A percentile compares a stretch with the other conserved stretches of the same genome.
Evolutionary conservation across 2,113 vertebrate species (phyloP).

Genomic region (Xenotilapia flavipinnis): DNA sequence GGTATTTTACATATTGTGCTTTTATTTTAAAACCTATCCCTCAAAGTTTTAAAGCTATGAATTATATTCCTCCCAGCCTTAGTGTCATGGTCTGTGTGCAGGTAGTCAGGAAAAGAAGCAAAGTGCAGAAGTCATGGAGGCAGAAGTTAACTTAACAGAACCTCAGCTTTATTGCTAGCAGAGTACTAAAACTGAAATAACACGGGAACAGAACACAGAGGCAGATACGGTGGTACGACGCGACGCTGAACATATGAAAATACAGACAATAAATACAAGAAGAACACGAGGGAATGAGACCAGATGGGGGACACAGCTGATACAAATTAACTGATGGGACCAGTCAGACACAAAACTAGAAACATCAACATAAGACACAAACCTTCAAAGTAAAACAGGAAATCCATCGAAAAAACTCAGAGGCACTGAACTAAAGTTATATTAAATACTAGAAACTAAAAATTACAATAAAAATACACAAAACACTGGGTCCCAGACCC

Average conservation of each 20-base stretch:
- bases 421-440: not conserved
- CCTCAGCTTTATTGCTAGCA: not conserved
- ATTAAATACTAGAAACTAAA: not conserved
- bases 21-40: not conserved
- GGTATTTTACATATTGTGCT: not conserved
- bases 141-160: not conserved
- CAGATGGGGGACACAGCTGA: not conserved
- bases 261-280: not conserved
- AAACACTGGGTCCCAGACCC: not conserved
- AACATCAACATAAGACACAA: not conserved
- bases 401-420: not conserved
- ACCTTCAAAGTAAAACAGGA: not conserved
- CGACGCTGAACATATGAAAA: not conserved
- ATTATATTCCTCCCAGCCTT: not conserved
- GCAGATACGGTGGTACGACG: fast-evolving
- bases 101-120: not conserved
- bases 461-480: not conserved
- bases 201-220: not conserved
- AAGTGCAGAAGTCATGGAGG: not conserved
- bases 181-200: not conserved
- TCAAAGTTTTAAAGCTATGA: not conserved
- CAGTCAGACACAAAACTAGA: not conserved
- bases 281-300: not conserved
- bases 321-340: not conserved
- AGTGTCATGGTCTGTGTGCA: not conserved